A percentile compares a stretch with the other conserved stretches of the same genome.
Evolutionary conservation across 2,113 vertebrate species (phyloP).

Genomic region (Enhydra lutris): DNA sequence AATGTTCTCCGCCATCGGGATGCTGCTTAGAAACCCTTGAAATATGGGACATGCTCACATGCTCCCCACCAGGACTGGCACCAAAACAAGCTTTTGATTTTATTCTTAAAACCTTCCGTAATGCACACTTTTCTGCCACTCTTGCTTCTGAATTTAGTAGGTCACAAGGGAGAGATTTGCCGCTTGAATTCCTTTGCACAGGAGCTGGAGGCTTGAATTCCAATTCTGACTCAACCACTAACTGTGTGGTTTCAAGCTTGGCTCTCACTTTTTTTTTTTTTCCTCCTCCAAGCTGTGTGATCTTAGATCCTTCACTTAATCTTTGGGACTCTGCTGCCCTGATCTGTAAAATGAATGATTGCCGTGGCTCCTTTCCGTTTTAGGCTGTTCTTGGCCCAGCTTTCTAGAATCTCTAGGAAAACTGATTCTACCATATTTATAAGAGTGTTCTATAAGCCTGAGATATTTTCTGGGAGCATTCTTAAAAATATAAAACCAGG

Average conservation of each 20-base stretch:
- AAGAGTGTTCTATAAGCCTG: background rate
- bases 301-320: background rate
- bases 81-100: constrained; percentile 4
- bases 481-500: background rate
- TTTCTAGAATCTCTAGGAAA: background rate
- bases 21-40: constrained; percentile 13
- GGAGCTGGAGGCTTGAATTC: background rate
- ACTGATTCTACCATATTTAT: background rate
- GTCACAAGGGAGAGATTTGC: background rate
- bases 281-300: background rate
- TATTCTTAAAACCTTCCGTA: constrained; percentile 42
- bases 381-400: background rate
- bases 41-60: background rate
- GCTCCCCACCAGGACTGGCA: background rate
- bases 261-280: background rate
- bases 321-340: background rate
- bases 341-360: background rate
- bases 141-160: constrained; percentile 16
- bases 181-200: background rate
- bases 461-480: constrained; percentile 8
- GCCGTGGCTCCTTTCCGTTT: background rate
- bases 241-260: background rate
- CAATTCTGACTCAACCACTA: background rate
- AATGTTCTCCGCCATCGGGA: background rate
- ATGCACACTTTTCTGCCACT: background rate